Conservation (phyloP, 2,888 invertebrate species). For the Melanophora roralis region DNA sequence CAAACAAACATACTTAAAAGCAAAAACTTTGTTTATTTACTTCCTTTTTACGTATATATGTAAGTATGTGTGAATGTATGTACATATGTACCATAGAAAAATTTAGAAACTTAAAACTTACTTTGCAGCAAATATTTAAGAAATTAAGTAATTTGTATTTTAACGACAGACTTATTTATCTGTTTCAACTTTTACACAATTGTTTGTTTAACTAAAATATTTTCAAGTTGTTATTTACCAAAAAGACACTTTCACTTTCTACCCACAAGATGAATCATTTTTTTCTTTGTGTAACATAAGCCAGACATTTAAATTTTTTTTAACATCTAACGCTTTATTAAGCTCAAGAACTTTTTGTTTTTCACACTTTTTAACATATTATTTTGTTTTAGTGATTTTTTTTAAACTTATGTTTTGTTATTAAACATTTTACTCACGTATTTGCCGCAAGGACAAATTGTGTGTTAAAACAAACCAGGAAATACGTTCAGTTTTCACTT, state of each 20-base stretch:
- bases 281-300: background rate
- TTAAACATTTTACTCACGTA: slow-evolving; percentile 51
- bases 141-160: too few relatives aligned
- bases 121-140: too few relatives aligned
- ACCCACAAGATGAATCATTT: slow-evolving; percentile 32
- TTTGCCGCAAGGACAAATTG: slow-evolving; percentile 49
- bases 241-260: slow-evolving; percentile 39
- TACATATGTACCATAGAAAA: too few relatives aligned
- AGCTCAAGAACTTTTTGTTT: background rate
- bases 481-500: slow-evolving; percentile 36
- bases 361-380: slow-evolving; percentile 1
- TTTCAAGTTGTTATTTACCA: background rate
- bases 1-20: background rate
- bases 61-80: too few relatives aligned
- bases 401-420: slow-evolving; percentile 18
- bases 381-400: slow-evolving; percentile 15
- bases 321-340: slow-evolving; percentile 6
- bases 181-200: too few relatives aligned
- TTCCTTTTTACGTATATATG: too few relatives aligned
- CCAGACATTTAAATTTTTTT: slow-evolving; percentile 41
- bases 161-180: too few relatives aligned
- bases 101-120: too few relatives aligned
- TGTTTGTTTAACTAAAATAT: background rate
- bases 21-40: background rate
- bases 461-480: background rate